Base-by-base conservation (phyloP, 1,140 invertebrate species). In the Cotesia glomerata region DNA sequence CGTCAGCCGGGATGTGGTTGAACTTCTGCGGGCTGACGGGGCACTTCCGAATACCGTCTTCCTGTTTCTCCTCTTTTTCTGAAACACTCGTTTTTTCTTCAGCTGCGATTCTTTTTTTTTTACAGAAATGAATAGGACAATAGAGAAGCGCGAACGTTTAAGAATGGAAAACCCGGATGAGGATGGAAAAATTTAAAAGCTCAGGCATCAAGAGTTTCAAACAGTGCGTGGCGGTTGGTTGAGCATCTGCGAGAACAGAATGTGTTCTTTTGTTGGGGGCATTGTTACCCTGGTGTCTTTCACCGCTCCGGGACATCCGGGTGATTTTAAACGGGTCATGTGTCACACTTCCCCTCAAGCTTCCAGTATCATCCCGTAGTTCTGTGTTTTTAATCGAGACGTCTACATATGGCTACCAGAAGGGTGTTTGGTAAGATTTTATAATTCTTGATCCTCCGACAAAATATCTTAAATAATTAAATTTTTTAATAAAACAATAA, bases 31-130 rank as follows among this genome's bases (percentile, higher is more conserved):
- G 74, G 70, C 74, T 75, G 74, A 72, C 65, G 36, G 49, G 49
- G 69, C 49, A 62, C 70, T 75, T 75, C 66, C 61, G 26, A 70
- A 68, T 32, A 66, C 73, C 56, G 18, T 45, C 16, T 51, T 73
- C 16, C 13, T 34, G 14, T 54, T 62, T 49, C 16, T 32, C 5
- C 11, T 69, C 9, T 45, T 35, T 64, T 65, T 59, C 18, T 45
- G 7, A 51, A 11, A 14, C 49, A 39, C 16, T 11, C 13, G 3
- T 13, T 45, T 69, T 39, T 26, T 69, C 13, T 45, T 26, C 26
- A 13, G 16, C 67, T 45, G 35, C 35, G 1, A 1, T 14, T 39
- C 4, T 54, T 54, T 54, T 54, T 14, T 8, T 58, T 1, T 58
- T 18, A 58, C n/a, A 7, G 49, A 67, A 67, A 67, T 16, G 64